Percentiles rank a stretch among this genome's conserved stretches.
Evolutionary conservation across 2,888 invertebrate species (phyloP).

Genomic region (Plebejus anna): DNA sequence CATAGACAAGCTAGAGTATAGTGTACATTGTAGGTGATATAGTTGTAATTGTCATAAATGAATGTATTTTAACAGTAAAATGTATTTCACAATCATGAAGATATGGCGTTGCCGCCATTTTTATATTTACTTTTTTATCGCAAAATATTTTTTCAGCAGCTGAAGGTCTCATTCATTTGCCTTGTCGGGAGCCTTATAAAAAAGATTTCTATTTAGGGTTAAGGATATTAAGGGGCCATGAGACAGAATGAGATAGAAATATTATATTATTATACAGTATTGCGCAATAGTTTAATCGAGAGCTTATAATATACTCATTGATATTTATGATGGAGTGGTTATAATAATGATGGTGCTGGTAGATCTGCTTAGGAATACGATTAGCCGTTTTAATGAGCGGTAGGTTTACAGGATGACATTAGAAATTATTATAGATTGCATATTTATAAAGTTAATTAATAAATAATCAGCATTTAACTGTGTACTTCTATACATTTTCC

Average conservation of each 20-base stretch:
- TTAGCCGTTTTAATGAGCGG: slow-evolving; percentile 51
- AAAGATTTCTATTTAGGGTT: slow-evolving; percentile 52
- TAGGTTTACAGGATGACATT: slow-evolving; percentile 43
- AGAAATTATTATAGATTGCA: background rate
- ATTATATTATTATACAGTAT: slow-evolving; percentile 35
- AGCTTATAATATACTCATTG: slow-evolving; percentile 40
- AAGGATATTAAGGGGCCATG: slow-evolving; percentile 65
- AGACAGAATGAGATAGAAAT: slow-evolving; percentile 42
- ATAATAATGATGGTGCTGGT: slow-evolving; percentile 66
- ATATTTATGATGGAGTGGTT: slow-evolving; percentile 50
- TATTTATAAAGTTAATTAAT: slow-evolving; percentile 6
- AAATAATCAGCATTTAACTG: slow-evolving; percentile 19
- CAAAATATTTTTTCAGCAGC: background rate
- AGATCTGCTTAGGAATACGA: slow-evolving; percentile 63
- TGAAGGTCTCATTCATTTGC: slow-evolving; percentile 43
- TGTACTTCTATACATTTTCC: slow-evolving; percentile 24
- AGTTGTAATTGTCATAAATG: slow-evolving; percentile 53
- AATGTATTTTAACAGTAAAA: slow-evolving; percentile 46
- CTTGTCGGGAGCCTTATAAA: slow-evolving; percentile 67
- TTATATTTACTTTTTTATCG: slow-evolving; percentile 20
- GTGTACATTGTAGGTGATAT: slow-evolving; percentile 58
- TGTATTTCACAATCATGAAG: background rate
- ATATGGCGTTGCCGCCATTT: background rate
- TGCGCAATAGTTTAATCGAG: slow-evolving; percentile 36
- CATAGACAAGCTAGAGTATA: slow-evolving; percentile 68